A percentile compares a stretch with the other conserved stretches of the same genome.
Conservation (phyloP, 2,113 vertebrate species). For the Odontophorus gujanensis region DNA sequence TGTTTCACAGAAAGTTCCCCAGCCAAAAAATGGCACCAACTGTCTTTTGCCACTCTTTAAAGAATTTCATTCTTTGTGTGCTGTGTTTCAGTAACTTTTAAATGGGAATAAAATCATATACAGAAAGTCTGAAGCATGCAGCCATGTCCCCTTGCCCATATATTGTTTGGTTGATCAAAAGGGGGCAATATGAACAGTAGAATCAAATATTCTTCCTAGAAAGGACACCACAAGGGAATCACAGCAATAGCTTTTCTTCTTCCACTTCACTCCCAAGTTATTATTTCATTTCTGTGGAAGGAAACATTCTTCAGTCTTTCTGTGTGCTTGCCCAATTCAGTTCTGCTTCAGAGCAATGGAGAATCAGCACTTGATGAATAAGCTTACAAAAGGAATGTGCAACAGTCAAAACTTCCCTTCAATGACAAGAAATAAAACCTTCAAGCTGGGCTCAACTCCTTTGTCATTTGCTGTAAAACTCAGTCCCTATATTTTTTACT, state of each 20-base stretch:
- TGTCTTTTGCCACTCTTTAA: background rate
- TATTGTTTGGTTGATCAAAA: background rate
- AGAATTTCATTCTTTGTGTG: background rate
- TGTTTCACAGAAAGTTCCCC: background rate
- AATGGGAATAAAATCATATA: background rate
- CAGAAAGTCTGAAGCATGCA: background rate
- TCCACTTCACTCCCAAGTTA: background rate
- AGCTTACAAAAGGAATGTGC: background rate
- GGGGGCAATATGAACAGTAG: background rate
- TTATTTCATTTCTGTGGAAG: background rate
- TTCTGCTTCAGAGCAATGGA: background rate
- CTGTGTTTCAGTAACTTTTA: background rate
- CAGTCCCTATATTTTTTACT: background rate
- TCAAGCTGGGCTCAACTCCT: background rate
- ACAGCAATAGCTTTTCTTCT: background rate
- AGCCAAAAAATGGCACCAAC: background rate
- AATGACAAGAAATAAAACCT: background rate
- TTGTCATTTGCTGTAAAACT: constrained; percentile 15
- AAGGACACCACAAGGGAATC: background rate
- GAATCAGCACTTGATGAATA: background rate
- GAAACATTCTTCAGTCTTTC: background rate
- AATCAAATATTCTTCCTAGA: background rate
- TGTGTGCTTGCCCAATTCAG: background rate
- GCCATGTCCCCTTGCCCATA: fast-evolving
- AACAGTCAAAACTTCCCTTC: background rate